A percentile compares a stretch with the other conserved stretches of the same genome.
These are phyloP conservation scores for Mormyrus lacerda DNA, from an alignment of 2,113 vertebrate species.

Conservation along the genomic window DNA sequence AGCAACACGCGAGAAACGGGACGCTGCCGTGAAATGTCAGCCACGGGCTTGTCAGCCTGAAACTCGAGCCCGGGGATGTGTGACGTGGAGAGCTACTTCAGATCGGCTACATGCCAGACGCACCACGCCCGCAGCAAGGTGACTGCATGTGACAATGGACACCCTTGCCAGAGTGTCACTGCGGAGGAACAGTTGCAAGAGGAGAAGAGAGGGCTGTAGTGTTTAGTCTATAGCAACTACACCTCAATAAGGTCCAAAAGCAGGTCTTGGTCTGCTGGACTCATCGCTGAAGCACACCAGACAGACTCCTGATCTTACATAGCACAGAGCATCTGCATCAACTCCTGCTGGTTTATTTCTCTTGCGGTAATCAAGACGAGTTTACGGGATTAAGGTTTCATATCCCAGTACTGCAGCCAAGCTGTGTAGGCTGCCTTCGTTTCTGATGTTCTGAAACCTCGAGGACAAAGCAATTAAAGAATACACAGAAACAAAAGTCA, in stretches of 20 bases:
- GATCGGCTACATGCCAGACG: background rate
- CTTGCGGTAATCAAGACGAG: background rate
- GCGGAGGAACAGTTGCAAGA: background rate
- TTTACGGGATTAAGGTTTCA: background rate
- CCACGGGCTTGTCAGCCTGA: background rate
- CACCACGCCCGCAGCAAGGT: background rate
- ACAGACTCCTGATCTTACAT: background rate
- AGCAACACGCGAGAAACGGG: background rate
- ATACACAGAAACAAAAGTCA: background rate
- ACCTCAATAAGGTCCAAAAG: background rate
- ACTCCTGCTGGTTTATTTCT: background rate
- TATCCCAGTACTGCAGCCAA: background rate
- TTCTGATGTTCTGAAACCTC: background rate
- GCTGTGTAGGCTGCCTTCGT: background rate
- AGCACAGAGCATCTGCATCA: background rate
- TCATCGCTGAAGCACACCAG: background rate
- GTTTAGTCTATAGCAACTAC: background rate
- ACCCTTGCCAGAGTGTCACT: background rate
- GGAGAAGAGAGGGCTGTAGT: background rate
- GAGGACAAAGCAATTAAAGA: background rate
- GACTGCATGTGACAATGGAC: background rate
- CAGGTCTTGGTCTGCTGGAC: background rate
- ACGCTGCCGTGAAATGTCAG: background rate
- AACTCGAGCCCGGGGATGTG: background rate
- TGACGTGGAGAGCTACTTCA: background rate